A percentile compares a stretch with the other conserved stretches of the same genome.
phyloP scores from a whole-genome alignment of 2,113 vertebrate species.

The Ageneiosus marmoratus region DNA sequence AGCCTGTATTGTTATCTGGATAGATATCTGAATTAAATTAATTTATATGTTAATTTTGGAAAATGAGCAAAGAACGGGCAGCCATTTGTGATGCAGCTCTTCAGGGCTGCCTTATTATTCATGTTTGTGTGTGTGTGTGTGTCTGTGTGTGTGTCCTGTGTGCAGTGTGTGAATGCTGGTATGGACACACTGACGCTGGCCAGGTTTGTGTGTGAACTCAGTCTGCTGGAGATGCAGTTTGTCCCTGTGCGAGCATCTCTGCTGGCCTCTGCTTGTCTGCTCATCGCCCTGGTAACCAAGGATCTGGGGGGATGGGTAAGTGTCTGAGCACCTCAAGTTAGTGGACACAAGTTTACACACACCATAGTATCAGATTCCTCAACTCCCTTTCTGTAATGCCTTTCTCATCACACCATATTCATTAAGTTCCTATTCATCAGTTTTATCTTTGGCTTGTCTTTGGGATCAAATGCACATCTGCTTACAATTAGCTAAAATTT shows the following conservation, averaged over 20 bases:
- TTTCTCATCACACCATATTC: background rate
- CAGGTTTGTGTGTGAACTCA: slow-evolving; percentile 87
- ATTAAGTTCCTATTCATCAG: background rate
- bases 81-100: background rate
- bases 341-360: slow-evolving; percentile 8
- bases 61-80: background rate
- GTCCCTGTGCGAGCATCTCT: slow-evolving; percentile 79
- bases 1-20: background rate
- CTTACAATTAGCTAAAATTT: background rate
- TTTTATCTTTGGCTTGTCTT: background rate
- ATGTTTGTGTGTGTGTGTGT: no score
- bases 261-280: slow-evolving; percentile 85
- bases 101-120: no score
- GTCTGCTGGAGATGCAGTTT: slow-evolving; percentile 83
- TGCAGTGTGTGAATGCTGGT: slow-evolving; percentile 77
- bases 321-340: background rate
- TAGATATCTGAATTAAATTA: background rate
- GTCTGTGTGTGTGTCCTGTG: background rate
- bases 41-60: no score
- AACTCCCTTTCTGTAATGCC: background rate
- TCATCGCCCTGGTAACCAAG: slow-evolving; percentile 85
- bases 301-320: slow-evolving; percentile 81
- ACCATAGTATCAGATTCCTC: background rate
- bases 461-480: background rate
- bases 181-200: slow-evolving; percentile 89